These are phyloP conservation scores for Cydia amplana DNA, from an alignment of 1,140 invertebrate genomes.

Conservation along the genomic window DNA sequence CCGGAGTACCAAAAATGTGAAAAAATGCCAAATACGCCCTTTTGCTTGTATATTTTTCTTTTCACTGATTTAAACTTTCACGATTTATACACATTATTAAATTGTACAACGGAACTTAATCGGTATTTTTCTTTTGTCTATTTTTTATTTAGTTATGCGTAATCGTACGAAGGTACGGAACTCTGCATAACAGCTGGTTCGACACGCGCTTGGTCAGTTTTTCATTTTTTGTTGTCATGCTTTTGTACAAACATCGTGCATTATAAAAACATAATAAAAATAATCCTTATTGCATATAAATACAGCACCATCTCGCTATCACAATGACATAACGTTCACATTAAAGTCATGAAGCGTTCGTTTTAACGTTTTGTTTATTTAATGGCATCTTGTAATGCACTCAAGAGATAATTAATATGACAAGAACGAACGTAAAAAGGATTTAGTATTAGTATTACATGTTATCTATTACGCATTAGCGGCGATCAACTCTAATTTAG, in stretches of 20 bases:
- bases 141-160: too few species aligned
- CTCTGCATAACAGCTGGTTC: too few species aligned
- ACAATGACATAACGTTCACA: conserved; percentile 17
- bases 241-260: not conserved
- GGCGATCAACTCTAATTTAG: conserved; percentile 2
- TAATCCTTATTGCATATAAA: not conserved
- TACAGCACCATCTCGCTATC: not conserved
- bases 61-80: too few species aligned
- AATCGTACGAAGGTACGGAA: too few species aligned
- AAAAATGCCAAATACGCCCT: too few species aligned
- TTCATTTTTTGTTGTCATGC: not conserved
- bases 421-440: conserved; percentile 11
- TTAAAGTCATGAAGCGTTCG: conserved; percentile 28
- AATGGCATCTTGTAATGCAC: conserved; percentile 11
- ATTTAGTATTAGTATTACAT: conserved; percentile 19
- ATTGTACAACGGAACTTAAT: too few species aligned
- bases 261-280: not conserved
- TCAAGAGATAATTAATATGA: conserved; percentile 22
- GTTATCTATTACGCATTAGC: conserved; percentile 10
- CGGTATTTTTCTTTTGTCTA: too few species aligned
- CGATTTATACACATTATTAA: too few species aligned
- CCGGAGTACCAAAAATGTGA: too few species aligned
- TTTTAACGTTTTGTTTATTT: conserved; percentile 25
- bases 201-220: not conserved
- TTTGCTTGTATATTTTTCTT: too few species aligned